phyloP scores from a whole-genome alignment of 1,140 invertebrate species.

The Neelides sp. region DNA sequence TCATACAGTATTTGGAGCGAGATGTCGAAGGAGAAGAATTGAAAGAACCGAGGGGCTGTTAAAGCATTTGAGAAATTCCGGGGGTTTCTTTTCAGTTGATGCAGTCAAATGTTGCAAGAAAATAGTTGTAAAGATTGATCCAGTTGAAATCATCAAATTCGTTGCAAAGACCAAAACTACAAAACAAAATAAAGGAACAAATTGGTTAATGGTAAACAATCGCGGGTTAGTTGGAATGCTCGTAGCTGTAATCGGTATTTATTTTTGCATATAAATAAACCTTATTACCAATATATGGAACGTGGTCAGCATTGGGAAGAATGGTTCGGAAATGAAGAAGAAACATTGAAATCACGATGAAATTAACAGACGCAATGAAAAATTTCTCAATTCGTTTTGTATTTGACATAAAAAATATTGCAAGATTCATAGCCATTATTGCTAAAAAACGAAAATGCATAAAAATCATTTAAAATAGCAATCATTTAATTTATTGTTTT shows the following conservation, averaged over 20 bases:
- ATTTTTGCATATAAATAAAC: conserved; percentile 3
- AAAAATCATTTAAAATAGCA: background rate
- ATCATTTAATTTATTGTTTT: background rate
- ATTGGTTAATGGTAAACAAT: no score
- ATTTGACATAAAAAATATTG: conserved; percentile 17
- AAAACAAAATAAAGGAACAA: background rate
- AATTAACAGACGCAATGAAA: conserved; percentile 20
- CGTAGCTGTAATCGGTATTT: background rate
- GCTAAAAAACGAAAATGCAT: conserved; percentile 17
- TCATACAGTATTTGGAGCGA: no score
- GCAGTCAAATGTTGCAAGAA: background rate
- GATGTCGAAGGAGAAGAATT: no score
- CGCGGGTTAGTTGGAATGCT: background rate
- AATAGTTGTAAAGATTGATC: background rate
- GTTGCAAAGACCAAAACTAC: background rate
- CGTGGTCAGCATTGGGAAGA: conserved; percentile 22
- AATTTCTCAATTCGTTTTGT: conserved; percentile 10
- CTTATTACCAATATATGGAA: conserved; percentile 23
- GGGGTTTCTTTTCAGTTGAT: background rate
- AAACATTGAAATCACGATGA: conserved; percentile 13
- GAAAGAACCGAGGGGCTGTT: no score
- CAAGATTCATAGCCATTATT: conserved; percentile 17
- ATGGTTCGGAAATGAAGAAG: conserved; percentile 25
- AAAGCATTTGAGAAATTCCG: no score
- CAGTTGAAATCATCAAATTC: background rate